Percentiles rank a stretch among this genome's conserved stretches.
These are phyloP conservation scores for Bradypodion pumilum DNA, from an alignment of 2,797 vertebrate genomes.

Conservation along the genomic window DNA sequence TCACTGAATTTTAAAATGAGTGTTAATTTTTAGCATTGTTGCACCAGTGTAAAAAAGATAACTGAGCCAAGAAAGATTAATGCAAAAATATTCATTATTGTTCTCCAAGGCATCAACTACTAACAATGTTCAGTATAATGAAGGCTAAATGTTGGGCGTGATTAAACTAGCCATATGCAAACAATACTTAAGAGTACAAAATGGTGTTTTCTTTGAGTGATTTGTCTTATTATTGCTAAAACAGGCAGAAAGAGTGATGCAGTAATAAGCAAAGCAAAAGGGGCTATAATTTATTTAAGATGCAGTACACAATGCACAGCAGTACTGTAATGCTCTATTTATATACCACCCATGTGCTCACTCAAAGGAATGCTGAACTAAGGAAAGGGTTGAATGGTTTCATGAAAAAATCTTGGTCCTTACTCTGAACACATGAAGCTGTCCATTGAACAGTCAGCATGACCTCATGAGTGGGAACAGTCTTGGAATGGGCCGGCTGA, in stretches of 20 bases:
- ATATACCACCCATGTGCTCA: background rate
- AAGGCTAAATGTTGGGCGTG: constrained; percentile 63
- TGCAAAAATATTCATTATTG: constrained; percentile 65
- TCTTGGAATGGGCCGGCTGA: background rate
- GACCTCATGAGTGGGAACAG: too few species aligned
- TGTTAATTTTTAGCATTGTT: constrained; percentile 60
- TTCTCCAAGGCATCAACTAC: constrained; percentile 63
- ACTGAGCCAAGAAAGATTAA: constrained; percentile 59
- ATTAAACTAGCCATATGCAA: constrained; percentile 67
- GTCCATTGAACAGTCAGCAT: background rate
- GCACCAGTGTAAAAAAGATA: constrained; percentile 49
- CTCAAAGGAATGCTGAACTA: background rate
- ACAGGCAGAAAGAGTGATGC: background rate
- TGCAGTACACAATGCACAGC: background rate
- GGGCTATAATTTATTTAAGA: constrained; percentile 24
- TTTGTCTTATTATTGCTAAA: constrained; percentile 40
- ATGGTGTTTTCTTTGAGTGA: constrained; percentile 39
- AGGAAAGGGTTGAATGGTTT: background rate
- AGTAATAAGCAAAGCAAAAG: constrained; percentile 26
- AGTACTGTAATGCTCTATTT: background rate
- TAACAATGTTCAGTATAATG: constrained; percentile 63
- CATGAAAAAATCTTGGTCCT: background rate
- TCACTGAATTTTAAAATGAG: constrained; percentile 52
- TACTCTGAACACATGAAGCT: background rate
- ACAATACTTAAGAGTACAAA: constrained; percentile 63